These are phyloP conservation scores for Sciaenops ocellatus DNA, from an alignment of 2,797 vertebrate species.

Conservation along the genomic window DNA sequence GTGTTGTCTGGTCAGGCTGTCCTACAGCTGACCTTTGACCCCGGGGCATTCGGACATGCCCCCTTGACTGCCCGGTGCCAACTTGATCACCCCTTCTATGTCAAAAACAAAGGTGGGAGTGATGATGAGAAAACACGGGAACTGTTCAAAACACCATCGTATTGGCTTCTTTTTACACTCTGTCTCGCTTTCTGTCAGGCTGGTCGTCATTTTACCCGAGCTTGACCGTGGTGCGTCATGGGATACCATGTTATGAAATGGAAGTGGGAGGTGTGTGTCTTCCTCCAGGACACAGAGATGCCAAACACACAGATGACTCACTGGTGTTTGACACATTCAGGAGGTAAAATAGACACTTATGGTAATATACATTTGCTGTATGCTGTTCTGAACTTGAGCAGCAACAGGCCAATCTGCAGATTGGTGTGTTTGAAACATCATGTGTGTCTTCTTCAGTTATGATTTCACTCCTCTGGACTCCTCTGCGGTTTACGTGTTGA, in stretches of 20 bases:
- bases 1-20: conserved; percentile 92
- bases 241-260: conserved; percentile 98
- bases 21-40: conserved; percentile 96
- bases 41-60: conserved; percentile 90
- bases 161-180: background rate
- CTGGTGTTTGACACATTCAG: conserved; percentile 98
- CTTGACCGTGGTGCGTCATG: conserved; percentile 97
- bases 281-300: conserved; percentile 97
- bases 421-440: background rate
- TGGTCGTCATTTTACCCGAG: conserved; percentile 99
- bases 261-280: conserved; percentile 95
- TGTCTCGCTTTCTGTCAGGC: conserved; percentile 78
- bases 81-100: conserved; percentile 96
- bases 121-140: fast-evolving
- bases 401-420: background rate
- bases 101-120: conserved; percentile 94
- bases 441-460: conserved; percentile 83
- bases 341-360: conserved; percentile 84
- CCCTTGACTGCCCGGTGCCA: conserved; percentile 91
- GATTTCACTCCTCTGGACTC: conserved; percentile 98
- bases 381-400: background rate
- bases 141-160: background rate
- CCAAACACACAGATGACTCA: conserved; percentile 97
- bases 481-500: conserved; percentile 96
- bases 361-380: background rate